Percentiles rank a stretch among this genome's conserved stretches.
phyloP scores from a whole-genome alignment of 2,888 invertebrate genomes.

The Acleris literana region DNA sequence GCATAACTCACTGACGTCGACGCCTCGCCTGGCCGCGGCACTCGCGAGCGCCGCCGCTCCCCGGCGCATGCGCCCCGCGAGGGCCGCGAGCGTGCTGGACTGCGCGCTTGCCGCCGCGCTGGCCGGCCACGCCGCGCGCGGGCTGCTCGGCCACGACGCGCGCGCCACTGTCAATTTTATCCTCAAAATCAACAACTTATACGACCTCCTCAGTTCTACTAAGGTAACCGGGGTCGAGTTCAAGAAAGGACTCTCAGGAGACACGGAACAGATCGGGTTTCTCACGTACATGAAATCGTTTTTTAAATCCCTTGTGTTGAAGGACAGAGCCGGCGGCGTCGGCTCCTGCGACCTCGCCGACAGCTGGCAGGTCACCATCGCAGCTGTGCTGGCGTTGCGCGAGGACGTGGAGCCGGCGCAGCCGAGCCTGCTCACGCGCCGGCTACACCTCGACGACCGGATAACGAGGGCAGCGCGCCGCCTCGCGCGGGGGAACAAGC shows the following conservation, averaged over 20 bases:
- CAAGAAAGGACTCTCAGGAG: not conserved
- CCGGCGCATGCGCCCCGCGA: constrained; percentile 2
- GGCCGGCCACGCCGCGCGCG: constrained; percentile 5
- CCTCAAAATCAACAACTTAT: constrained; percentile 20
- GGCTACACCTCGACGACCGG: constrained; percentile 8
- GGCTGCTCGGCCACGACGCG: constrained; percentile 5
- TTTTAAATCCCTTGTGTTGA: constrained; percentile 17
- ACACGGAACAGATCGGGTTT: constrained; percentile 7
- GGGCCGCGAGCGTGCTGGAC: constrained; percentile 11
- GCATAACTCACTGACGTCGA: constrained; percentile 15
- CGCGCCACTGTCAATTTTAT: constrained; percentile 14
- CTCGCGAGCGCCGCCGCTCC: not conserved
- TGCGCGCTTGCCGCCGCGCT: constrained; percentile 10
- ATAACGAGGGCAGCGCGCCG: constrained; percentile 43
- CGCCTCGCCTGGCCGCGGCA: constrained; percentile 17
- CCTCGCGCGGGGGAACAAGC: not conserved
- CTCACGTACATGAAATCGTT: constrained; percentile 27
- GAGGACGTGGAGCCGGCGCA: constrained; percentile 14
- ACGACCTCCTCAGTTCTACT: constrained; percentile 10
- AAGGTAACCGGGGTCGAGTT: not conserved
- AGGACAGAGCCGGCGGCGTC: not conserved
- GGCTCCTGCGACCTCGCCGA: not conserved
- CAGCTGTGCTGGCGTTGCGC: constrained; percentile 18
- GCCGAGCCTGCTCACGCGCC: constrained; percentile 13
- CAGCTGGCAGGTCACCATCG: constrained; percentile 23